Percentiles rank a stretch among this genome's conserved stretches.
These are phyloP conservation scores for Ara ararauna DNA, from an alignment of 2,797 vertebrate genomes.

Conservation along the genomic window DNA sequence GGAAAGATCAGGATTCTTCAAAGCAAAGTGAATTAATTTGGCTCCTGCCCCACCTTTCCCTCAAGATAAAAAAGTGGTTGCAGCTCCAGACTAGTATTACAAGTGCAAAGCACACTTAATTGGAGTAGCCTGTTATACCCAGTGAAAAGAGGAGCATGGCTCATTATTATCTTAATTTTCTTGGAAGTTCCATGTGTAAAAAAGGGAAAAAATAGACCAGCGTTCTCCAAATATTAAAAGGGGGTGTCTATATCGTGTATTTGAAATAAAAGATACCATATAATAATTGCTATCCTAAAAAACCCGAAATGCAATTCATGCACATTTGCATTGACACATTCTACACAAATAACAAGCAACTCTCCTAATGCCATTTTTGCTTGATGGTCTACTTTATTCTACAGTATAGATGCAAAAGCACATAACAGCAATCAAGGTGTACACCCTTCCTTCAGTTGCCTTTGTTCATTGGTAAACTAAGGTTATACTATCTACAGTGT, in stretches of 20 bases:
- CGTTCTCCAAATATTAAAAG: not conserved
- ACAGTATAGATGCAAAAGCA: not conserved
- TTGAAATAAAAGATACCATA: not conserved
- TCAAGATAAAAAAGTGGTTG: not conserved
- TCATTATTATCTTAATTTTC: not conserved
- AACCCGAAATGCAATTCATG: not conserved
- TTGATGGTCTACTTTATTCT: not conserved
- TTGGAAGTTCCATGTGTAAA: not conserved
- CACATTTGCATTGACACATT: not conserved
- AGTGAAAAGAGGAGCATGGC: not conserved
- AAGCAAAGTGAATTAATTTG: not conserved
- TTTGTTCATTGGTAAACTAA: not conserved
- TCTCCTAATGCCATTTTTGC: not conserved
- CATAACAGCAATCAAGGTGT: not conserved
- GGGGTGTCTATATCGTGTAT: not conserved
- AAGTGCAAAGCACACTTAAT: not conserved
- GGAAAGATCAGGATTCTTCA: not conserved
- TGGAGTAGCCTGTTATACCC: not conserved
- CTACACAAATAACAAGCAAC: not conserved
- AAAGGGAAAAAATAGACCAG: not conserved
- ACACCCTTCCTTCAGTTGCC: not conserved
- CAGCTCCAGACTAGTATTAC: not conserved
- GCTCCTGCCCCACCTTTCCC: not conserved
- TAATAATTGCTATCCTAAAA: not conserved
- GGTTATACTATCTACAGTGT: not conserved